A percentile compares a stretch with the other conserved stretches of the same genome.
These are phyloP conservation scores for Trialeurodes vaporariorum DNA, from an alignment of 1,140 invertebrate genomes.

Conservation along the genomic window DNA sequence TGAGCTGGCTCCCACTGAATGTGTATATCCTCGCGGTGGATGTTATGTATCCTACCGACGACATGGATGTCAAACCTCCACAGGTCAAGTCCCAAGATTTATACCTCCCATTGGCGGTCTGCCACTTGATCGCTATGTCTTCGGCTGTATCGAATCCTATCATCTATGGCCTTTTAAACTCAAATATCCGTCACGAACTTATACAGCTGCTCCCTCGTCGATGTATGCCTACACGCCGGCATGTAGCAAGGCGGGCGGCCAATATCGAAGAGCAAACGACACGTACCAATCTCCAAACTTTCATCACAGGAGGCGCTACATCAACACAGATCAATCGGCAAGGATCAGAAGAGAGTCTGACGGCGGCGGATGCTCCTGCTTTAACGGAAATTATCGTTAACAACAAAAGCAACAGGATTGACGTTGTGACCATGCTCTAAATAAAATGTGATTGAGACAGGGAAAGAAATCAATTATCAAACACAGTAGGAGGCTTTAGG, in stretches of 20 bases:
- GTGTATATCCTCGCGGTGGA: constrained; percentile 40
- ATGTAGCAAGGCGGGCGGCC: neutral
- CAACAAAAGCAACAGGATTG: neutral
- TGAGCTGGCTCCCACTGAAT: constrained; percentile 41
- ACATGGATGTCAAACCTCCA: constrained; percentile 5
- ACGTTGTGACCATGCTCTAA: neutral
- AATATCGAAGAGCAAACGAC: neutral
- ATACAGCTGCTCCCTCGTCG: constrained; percentile 43
- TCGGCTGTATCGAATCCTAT: constrained; percentile 42
- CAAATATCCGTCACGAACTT: constrained; percentile 37
- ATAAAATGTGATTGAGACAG: too few species aligned
- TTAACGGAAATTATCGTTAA: neutral
- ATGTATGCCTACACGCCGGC: neutral
- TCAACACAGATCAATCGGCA: neutral
- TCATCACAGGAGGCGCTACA: neutral
- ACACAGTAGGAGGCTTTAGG: too few species aligned
- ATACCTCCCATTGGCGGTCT: constrained; percentile 37
- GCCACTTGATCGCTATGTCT: constrained; percentile 45
- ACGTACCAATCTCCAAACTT: neutral
- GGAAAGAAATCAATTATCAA: too few species aligned
- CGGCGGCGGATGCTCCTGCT: too few species aligned
- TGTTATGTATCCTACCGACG: constrained; percentile 20
- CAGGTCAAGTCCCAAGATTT: constrained; percentile 24
- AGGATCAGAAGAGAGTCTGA: neutral
- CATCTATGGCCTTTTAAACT: constrained; percentile 44